phyloP scores from a whole-genome alignment of 2,797 vertebrate species.

The Lophius americanus region DNA sequence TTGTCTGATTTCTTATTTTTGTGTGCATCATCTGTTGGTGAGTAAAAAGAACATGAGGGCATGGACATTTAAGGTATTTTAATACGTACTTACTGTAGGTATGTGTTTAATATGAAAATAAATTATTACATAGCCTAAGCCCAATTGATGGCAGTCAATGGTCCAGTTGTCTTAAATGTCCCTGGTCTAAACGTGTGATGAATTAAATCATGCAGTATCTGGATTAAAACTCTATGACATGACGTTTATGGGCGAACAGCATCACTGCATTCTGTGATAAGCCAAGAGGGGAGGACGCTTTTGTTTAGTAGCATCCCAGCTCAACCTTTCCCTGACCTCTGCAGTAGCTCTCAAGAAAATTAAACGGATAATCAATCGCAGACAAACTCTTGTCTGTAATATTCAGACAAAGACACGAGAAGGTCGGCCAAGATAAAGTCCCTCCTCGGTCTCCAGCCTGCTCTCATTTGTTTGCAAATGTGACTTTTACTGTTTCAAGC shows the following conservation, averaged over 20 bases:
- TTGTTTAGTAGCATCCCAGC: constrained; percentile 59
- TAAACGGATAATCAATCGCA: constrained; percentile 36
- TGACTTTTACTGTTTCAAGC: constrained; percentile 31
- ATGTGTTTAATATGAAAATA: background rate
- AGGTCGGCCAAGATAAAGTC: constrained; percentile 6
- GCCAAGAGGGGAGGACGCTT: constrained; percentile 35
- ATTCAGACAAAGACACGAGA: constrained; percentile 39
- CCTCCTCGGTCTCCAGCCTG: background rate
- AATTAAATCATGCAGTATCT: constrained; percentile 47
- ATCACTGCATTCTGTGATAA: constrained; percentile 55
- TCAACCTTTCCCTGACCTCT: constrained; percentile 63
- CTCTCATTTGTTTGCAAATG: constrained; percentile 53
- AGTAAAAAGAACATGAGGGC: background rate
- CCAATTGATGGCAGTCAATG: constrained; percentile 50
- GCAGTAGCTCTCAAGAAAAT: constrained; percentile 43
- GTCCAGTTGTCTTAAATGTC: constrained; percentile 44
- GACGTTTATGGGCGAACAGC: constrained; percentile 44
- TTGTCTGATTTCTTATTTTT: constrained; percentile 11
- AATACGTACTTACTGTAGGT: background rate
- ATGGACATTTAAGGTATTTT: background rate
- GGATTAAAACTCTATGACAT: constrained; percentile 50
- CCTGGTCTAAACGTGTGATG: constrained; percentile 30
- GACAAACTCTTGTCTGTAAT: constrained; percentile 36
- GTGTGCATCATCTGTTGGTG: background rate
- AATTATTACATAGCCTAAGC: constrained; percentile 2